Percentiles rank a stretch among this genome's conserved stretches.
These are phyloP conservation scores for Tonatia bakeri DNA, from an alignment of 2,113 vertebrate genomes.

Conservation along the genomic window DNA sequence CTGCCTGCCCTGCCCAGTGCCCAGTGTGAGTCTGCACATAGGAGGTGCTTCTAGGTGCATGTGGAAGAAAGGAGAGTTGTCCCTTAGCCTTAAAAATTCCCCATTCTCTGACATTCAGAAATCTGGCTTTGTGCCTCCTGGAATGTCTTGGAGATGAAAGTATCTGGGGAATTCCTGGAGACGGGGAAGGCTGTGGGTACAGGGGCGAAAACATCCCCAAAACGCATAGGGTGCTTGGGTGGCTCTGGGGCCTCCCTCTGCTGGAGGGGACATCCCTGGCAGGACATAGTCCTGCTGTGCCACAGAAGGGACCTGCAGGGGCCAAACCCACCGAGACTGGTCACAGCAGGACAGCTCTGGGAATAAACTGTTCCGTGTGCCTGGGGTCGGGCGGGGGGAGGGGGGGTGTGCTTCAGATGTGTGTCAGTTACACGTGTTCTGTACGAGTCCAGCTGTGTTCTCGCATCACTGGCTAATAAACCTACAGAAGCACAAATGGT, in stretches of 20 bases:
- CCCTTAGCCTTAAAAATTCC: not conserved
- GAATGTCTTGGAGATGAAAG: not conserved
- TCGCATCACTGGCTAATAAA: conserved; percentile 48
- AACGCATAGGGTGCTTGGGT: rapidly evolving
- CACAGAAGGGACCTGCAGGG: not conserved
- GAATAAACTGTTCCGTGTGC: not conserved
- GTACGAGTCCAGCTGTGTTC: not conserved
- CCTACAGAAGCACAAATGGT: not conserved
- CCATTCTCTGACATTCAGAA: not conserved
- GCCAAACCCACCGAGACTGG: not conserved
- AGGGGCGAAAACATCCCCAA: not conserved
- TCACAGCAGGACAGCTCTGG: not conserved
- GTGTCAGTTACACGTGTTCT: not conserved
- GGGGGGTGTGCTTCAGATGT: not conserved
- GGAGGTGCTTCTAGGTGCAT: not conserved
- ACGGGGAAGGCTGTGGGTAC: not conserved
- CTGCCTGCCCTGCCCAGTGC: not conserved
- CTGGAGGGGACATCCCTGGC: not conserved
- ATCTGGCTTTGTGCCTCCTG: not conserved
- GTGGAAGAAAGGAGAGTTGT: not conserved
- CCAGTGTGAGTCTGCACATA: not conserved
- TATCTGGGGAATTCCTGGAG: not conserved
- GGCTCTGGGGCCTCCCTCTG: not conserved
- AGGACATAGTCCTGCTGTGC: not conserved
- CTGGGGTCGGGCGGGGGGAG: rapidly evolving